A percentile compares a stretch with the other conserved stretches of the same genome.
Conservation (phyloP, 2,797 vertebrate species). For the Diglossa cyanea region DNA sequence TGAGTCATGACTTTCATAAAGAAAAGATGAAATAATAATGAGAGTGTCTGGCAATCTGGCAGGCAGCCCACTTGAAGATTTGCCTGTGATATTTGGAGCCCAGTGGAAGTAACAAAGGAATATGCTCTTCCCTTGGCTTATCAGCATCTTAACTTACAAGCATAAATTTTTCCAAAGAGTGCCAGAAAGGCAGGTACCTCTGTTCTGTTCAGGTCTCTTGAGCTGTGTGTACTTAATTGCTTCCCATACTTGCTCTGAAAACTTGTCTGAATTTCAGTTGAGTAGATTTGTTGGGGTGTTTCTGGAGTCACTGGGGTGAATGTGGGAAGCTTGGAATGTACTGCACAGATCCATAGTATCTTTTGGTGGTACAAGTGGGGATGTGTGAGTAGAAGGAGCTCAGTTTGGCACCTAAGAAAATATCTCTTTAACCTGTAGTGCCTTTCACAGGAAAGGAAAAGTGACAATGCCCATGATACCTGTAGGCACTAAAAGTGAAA, state of each 20-base stretch:
- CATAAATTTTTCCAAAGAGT: not conserved
- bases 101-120: not conserved
- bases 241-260: not conserved
- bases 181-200: not conserved
- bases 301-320: not conserved
- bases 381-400: not conserved
- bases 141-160: not conserved
- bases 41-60: not conserved
- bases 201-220: not conserved
- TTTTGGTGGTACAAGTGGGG: not conserved
- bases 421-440: not conserved
- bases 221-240: not conserved
- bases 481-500: not conserved
- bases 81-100: not conserved
- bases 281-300: not conserved
- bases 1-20: not conserved
- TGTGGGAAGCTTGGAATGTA: not conserved
- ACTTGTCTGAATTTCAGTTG: not conserved
- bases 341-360: not conserved
- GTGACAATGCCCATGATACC: not conserved
- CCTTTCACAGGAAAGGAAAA: not conserved
- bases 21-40: not conserved
- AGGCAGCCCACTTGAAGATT: not conserved
- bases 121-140: not conserved
- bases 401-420: not conserved